These are phyloP conservation scores for Brachypalpus laphriformis DNA, from an alignment of 2,888 invertebrate genomes.

Conservation along the genomic window DNA sequence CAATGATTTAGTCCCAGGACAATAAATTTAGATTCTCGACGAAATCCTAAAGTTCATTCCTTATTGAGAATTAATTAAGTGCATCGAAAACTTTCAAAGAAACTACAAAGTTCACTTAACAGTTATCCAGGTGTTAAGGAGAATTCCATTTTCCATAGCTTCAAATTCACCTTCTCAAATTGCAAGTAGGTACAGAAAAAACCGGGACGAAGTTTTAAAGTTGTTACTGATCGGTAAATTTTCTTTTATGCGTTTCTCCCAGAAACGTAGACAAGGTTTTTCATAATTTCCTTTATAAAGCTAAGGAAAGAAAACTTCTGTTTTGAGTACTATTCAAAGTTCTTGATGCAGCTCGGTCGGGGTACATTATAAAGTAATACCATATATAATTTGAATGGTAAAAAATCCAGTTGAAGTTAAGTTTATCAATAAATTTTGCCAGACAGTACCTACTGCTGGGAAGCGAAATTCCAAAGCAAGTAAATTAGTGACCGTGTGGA, in stretches of 20 bases:
- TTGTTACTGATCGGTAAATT: constrained; percentile 31
- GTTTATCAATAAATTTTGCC: too few relatives aligned
- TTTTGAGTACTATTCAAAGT: background rate
- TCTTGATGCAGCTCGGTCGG: background rate
- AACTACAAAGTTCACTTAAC: constrained; percentile 46
- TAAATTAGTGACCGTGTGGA: too few relatives aligned
- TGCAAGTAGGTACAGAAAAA: background rate
- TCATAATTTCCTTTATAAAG: background rate
- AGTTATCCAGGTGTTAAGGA: constrained; percentile 50
- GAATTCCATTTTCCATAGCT: constrained; percentile 33
- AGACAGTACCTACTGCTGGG: too few relatives aligned
- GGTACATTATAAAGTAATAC: background rate
- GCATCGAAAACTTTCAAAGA: constrained; percentile 38
- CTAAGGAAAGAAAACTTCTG: background rate
- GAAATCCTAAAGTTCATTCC: constrained; percentile 36
- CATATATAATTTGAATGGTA: background rate
- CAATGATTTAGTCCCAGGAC: background rate
- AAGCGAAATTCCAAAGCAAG: too few relatives aligned
- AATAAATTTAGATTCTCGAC: constrained; percentile 31
- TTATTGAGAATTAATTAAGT: constrained; percentile 53
- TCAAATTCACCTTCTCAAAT: constrained; percentile 31
- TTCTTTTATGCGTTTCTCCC: background rate
- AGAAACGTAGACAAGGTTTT: background rate
- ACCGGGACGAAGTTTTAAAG: constrained; percentile 4
- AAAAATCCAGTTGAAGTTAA: background rate